Percentiles rank a stretch among this genome's conserved stretches.
These are phyloP conservation scores for Drosophila mayri DNA, from an alignment of 1,140 invertebrate species.

Conservation along the genomic window DNA sequence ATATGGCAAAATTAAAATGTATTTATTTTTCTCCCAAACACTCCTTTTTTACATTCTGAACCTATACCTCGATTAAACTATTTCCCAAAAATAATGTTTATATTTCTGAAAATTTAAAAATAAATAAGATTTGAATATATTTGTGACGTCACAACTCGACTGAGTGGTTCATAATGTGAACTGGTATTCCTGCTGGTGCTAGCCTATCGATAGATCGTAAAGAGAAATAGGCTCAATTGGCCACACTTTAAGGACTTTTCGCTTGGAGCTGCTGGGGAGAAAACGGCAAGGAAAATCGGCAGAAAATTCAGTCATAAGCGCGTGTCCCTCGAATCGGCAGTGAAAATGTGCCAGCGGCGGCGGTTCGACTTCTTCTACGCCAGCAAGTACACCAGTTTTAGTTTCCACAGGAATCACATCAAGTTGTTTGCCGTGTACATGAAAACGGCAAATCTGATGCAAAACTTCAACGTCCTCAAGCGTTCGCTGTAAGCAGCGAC, in stretches of 20 bases:
- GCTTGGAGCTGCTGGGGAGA: neutral
- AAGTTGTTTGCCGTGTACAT: constrained; percentile 85
- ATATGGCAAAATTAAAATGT: too few species aligned
- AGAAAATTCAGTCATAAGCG: constrained; percentile 82
- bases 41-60: too few species aligned
- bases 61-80: too few species aligned
- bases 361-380: constrained; percentile 53
- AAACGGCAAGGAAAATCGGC: constrained; percentile 22
- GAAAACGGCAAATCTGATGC: constrained; percentile 85
- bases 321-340: constrained; percentile 69
- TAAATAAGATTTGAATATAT: neutral
- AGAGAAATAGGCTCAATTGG: neutral
- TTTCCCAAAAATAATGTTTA: neutral
- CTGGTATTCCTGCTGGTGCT: too few species aligned
- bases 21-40: too few species aligned
- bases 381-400: constrained; percentile 81
- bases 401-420: constrained; percentile 84
- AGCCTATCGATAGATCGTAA: too few species aligned
- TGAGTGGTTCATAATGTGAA: constrained; percentile 1
- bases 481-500: constrained; percentile 75
- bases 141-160: neutral
- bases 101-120: neutral
- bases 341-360: constrained; percentile 81
- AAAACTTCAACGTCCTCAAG: constrained; percentile 82
- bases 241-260: neutral